These are phyloP conservation scores for Linepithema humile DNA, from an alignment of 1,140 invertebrate genomes.

Conservation along the genomic window DNA sequence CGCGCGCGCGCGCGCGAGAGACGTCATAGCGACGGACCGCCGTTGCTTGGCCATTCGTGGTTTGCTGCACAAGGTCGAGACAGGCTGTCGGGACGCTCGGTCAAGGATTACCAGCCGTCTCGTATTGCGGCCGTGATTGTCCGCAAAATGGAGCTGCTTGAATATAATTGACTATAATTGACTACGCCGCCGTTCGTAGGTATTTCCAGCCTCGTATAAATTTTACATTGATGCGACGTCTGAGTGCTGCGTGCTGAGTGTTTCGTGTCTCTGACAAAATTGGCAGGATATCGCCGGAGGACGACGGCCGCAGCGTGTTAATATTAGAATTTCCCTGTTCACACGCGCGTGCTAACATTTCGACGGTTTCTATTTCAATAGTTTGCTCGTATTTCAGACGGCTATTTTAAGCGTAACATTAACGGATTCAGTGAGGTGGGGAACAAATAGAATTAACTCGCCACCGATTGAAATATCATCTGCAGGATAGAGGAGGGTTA, in stretches of 20 bases:
- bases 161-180: conserved; percentile 27
- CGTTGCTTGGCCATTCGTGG: conserved; percentile 76
- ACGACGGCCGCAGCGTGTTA: neutral
- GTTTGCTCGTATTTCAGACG: neutral
- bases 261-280: neutral
- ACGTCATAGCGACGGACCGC: conserved; percentile 66
- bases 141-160: conserved; percentile 14
- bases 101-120: conserved; percentile 63
- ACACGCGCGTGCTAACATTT: neutral
- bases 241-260: neutral
- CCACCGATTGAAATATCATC: conserved; percentile 16
- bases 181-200: neutral
- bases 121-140: conserved; percentile 49
- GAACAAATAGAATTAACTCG: conserved; percentile 46
- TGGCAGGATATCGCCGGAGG: neutral
- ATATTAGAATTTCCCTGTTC: neutral
- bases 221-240: neutral
- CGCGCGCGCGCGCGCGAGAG: conserved; percentile 13
- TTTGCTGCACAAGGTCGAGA: conserved; percentile 78
- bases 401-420: conserved; percentile 1
- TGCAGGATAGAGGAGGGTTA: conserved; percentile 23
- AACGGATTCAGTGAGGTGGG: neutral
- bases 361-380: neutral
- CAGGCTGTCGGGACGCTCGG: conserved; percentile 28
- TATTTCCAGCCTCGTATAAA: neutral